Percentiles rank a stretch among this genome's conserved stretches.
phyloP scores from a whole-genome alignment of 2,113 vertebrate species.

The Tupaia chinensis region DNA sequence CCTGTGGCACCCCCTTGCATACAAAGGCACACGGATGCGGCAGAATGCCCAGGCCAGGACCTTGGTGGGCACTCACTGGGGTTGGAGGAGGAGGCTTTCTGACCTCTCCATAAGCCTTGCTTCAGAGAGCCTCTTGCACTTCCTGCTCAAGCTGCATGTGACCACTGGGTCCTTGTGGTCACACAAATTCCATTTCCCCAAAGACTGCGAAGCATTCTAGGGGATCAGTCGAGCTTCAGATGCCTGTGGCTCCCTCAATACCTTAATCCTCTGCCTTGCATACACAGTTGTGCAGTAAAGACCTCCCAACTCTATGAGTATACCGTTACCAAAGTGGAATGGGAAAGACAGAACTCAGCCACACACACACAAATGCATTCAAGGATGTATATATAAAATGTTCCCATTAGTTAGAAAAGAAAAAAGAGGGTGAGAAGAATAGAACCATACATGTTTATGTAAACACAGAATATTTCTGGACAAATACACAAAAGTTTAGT shows the following conservation, averaged over 20 bases:
- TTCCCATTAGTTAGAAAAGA: background rate
- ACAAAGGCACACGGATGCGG: background rate
- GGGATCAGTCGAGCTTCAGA: background rate
- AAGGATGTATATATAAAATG: background rate
- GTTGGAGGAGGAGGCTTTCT: background rate
- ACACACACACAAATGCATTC: background rate
- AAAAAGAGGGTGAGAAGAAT: background rate
- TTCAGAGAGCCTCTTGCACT: background rate
- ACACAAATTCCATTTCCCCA: background rate
- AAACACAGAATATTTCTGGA: conserved; percentile 23
- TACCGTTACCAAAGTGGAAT: background rate
- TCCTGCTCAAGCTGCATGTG: background rate
- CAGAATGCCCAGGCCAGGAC: no score
- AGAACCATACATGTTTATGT: conserved; percentile 32
- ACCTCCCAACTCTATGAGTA: no score
- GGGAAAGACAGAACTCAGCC: background rate
- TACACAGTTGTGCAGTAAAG: background rate
- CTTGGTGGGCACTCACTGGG: background rate
- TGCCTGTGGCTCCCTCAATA: background rate
- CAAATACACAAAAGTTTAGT: background rate
- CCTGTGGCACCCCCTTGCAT: accelerated
- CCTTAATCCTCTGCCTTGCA: background rate
- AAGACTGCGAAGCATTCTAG: background rate
- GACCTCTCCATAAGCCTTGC: background rate
- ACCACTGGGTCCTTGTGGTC: background rate